Conservation (phyloP, 53 echinoderm and acorn worm genomes). For the Pentamera pediparva region DNA sequence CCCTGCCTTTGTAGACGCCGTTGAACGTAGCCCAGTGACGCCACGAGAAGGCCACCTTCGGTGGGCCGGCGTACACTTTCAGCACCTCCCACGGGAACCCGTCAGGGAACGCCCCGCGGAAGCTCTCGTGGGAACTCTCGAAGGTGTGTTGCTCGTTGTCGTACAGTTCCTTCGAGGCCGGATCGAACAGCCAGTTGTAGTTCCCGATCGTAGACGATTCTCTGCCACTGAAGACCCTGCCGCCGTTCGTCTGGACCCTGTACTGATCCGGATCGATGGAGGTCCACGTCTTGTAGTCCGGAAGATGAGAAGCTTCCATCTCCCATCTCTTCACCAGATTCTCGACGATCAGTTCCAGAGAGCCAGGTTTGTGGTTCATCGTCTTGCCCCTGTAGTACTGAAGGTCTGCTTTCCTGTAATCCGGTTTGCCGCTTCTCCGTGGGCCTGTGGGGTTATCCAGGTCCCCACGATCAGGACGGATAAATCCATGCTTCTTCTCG, state of each 20-base stretch:
- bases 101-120: conserved; percentile 52
- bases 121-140: conserved; percentile 37
- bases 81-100: conserved; percentile 80
- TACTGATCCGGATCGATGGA: conserved; percentile 33
- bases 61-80: conserved; percentile 51
- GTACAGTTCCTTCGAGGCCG: conserved; percentile 45
- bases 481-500: conserved; percentile 12
- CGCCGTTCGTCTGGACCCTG: conserved; percentile 45
- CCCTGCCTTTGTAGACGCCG: conserved; percentile 52
- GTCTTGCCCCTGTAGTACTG: conserved; percentile 48
- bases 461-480: conserved; percentile 41
- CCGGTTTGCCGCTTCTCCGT: conserved; percentile 49
- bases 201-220: conserved; percentile 40
- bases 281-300: conserved; percentile 40
- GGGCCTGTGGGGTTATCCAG: conserved; percentile 34
- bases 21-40: conserved; percentile 62
- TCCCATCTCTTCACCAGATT: conserved; percentile 77
- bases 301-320: conserved; percentile 52
- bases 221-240: conserved; percentile 23
- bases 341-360: conserved; percentile 57
- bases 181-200: conserved; percentile 52
- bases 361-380: conserved; percentile 53
- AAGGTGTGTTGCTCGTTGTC: conserved; percentile 50
- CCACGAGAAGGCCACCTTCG: conserved; percentile 68
- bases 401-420: conserved; percentile 50